These are phyloP conservation scores for Drosophila rubida DNA, from an alignment of 2,888 invertebrate species.

Conservation along the genomic window DNA sequence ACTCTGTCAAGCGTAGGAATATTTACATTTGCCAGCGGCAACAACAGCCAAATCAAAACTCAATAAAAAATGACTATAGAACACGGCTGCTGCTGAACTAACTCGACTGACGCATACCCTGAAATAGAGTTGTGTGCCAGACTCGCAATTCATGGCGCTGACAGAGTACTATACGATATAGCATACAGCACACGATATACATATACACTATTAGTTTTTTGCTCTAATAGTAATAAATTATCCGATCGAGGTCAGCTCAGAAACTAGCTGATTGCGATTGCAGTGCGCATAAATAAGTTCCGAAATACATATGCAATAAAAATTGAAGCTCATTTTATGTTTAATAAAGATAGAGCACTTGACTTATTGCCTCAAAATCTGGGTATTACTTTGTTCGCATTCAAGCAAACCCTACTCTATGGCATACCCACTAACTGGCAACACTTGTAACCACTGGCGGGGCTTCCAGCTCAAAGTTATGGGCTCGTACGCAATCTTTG, in stretches of 20 bases:
- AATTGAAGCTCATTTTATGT: too few relatives aligned
- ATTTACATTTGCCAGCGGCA: constrained; percentile 47
- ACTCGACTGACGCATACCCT: not conserved
- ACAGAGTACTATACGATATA: too few relatives aligned
- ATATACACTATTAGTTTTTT: not conserved
- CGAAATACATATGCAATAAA: too few relatives aligned
- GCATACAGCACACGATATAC: too few relatives aligned
- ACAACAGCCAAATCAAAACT: constrained; percentile 43
- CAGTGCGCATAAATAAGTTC: too few relatives aligned
- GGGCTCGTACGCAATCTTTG: constrained; percentile 24
- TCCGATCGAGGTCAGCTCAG: constrained; percentile 44
- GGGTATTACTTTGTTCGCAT: not conserved
- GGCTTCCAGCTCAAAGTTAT: constrained; percentile 50
- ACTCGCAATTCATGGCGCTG: too few relatives aligned
- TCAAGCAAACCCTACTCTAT: constrained; percentile 11
- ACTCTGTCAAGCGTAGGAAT: constrained; percentile 56
- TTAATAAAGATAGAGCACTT: too few relatives aligned
- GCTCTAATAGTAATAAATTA: constrained; percentile 20
- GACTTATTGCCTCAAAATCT: too few relatives aligned
- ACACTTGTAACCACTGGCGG: constrained; percentile 24
- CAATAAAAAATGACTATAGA: constrained; percentile 31
- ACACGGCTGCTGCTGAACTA: not conserved
- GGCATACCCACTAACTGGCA: constrained; percentile 11
- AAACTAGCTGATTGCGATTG: constrained; percentile 6
- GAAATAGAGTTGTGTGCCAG: too few relatives aligned